phyloP scores from a whole-genome alignment of 2,113 vertebrate genomes.

The Proterorhinus semilunaris region DNA sequence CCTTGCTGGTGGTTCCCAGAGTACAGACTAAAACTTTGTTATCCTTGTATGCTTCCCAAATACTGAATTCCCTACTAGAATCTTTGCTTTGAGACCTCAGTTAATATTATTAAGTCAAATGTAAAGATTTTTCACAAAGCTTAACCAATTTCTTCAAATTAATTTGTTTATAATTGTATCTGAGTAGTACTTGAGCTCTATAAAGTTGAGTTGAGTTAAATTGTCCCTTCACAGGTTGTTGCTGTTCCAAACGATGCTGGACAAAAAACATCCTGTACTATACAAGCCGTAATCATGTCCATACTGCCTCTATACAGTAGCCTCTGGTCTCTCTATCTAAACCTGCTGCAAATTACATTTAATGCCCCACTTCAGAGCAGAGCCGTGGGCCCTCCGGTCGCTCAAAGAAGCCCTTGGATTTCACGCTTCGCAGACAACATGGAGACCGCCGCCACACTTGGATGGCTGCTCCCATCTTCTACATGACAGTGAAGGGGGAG shows the following conservation, averaged over 20 bases:
- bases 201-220: no score
- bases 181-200: no score
- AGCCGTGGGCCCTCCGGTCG: conserved; percentile 46
- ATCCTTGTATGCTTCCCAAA: no score
- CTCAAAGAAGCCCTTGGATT: conserved; percentile 63
- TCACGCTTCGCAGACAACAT: conserved; percentile 50
- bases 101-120: no score
- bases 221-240: no score
- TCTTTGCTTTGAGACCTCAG: no score
- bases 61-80: no score
- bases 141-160: no score
- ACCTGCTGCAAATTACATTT: conserved; percentile 68
- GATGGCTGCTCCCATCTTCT: conserved; percentile 34
- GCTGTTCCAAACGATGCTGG: not conserved
- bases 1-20: no score
- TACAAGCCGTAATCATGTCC: conserved; percentile 24
- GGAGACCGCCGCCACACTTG: conserved; percentile 48
- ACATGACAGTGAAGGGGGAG: conserved; percentile 32
- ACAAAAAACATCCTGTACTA: not conserved
- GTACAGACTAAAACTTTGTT: no score
- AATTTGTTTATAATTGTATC: no score
- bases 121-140: no score
- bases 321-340: conserved; percentile 39
- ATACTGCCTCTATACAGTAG: conserved; percentile 14
- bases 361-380: conserved; percentile 69